Percentiles rank a stretch among this genome's conserved stretches.
These are phyloP conservation scores for Steromphala cineraria DNA, from an alignment of 2,888 invertebrate species.

Conservation along the genomic window DNA sequence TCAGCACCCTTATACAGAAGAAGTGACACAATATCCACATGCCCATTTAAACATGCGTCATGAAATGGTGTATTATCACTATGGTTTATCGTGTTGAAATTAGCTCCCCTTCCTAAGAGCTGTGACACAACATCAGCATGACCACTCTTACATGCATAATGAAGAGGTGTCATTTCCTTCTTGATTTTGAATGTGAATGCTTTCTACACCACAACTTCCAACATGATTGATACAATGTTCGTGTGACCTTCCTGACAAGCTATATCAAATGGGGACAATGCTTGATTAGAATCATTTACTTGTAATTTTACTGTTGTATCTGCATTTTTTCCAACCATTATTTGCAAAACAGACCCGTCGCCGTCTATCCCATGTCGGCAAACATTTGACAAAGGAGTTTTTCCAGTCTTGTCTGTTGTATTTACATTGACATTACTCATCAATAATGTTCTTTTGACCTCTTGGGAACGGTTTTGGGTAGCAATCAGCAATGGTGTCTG, in stretches of 20 bases:
- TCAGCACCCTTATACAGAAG: too few species aligned
- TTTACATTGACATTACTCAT: background rate
- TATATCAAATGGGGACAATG: background rate
- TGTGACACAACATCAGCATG: too few species aligned
- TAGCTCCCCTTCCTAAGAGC: too few species aligned
- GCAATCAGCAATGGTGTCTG: background rate
- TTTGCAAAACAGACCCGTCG: background rate
- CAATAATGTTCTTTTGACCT: background rate
- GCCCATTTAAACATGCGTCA: too few species aligned
- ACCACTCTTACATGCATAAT: too few species aligned
- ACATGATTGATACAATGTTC: background rate
- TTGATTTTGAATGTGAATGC: too few species aligned
- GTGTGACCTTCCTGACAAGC: background rate
- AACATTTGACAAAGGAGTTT: background rate
- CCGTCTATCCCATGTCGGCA: background rate
- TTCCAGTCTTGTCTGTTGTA: background rate
- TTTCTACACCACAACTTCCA: background rate
- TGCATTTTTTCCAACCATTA: background rate
- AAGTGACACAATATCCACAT: too few species aligned
- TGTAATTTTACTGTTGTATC: background rate
- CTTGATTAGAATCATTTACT: too few species aligned
- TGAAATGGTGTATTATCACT: too few species aligned
- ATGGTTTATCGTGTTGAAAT: too few species aligned
- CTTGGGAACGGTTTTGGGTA: background rate
- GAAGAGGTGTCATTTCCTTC: background rate